Percentiles rank a stretch among this genome's conserved stretches.
Evolutionary conservation across 2,113 vertebrate species (phyloP).

Genomic region (Pionites leucogaster): DNA sequence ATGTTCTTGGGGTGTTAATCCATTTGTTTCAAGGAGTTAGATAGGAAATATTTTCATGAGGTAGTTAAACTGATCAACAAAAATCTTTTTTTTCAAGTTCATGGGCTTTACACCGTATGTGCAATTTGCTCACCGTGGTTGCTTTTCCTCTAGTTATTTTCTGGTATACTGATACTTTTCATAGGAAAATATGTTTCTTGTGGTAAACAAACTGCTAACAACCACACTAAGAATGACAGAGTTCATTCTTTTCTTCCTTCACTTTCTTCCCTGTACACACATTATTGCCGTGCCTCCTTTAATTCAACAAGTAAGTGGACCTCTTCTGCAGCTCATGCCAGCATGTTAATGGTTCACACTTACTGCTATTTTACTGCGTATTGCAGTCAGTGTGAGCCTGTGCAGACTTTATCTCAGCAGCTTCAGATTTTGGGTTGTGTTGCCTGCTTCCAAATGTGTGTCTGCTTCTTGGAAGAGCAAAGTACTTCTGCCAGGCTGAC

Average conservation of each 20-base stretch:
- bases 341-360: background rate
- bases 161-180: background rate
- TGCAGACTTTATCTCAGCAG: background rate
- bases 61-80: background rate
- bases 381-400: background rate
- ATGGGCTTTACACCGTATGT: fast-evolving
- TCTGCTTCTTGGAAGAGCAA: slow-evolving; percentile 11
- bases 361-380: background rate
- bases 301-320: background rate
- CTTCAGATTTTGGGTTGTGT: background rate
- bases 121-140: background rate
- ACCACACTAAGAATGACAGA: background rate
- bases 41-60: background rate
- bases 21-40: background rate
- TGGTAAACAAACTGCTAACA: background rate
- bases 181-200: background rate
- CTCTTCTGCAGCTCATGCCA: background rate
- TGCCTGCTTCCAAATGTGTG: background rate
- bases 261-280: background rate
- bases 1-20: background rate
- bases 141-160: background rate
- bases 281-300: background rate
- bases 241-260: background rate
- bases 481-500: slow-evolving; percentile 2
- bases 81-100: background rate